Conservation (phyloP, 2,797 vertebrate genomes). For the Siniperca obscura region DNA sequence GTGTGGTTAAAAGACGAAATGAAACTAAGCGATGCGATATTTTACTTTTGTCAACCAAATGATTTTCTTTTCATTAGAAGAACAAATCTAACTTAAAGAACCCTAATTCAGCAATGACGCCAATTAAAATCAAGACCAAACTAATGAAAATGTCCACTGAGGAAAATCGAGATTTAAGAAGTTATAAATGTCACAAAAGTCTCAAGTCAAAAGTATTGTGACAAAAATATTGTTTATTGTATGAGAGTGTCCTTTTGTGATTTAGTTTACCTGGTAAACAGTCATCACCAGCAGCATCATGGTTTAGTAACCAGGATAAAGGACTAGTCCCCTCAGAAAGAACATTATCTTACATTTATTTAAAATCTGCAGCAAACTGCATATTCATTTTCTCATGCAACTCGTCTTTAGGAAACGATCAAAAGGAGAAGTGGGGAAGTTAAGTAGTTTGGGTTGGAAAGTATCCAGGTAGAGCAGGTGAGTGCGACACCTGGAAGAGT, state of each 20-base stretch:
- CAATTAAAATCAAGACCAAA: neutral
- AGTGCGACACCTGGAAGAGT: neutral
- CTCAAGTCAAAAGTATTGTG: neutral
- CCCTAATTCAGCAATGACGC: neutral
- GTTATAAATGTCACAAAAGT: neutral
- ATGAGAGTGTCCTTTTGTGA: neutral
- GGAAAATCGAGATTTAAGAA: neutral
- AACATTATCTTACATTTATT: neutral
- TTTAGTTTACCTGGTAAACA: slow-evolving; percentile 12
- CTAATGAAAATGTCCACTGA: neutral
- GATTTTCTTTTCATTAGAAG: neutral
- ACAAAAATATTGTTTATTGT: neutral
- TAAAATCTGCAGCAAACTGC: neutral
- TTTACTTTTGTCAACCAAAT: neutral
- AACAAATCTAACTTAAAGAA: neutral
- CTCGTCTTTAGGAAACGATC: neutral
- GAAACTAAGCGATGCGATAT: neutral
- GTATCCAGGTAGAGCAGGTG: neutral
- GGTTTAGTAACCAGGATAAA: neutral
- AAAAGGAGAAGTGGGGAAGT: neutral
- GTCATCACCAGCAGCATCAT: neutral
- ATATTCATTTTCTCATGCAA: neutral
- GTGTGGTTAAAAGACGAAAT: neutral
- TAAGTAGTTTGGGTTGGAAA: too few species aligned
- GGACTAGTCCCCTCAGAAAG: neutral